Evolutionary conservation across 1,140 invertebrate genomes (phyloP), one percentile per base, ranked within the genome.

Genomic region (Drosophila kurseongensis): DNA sequence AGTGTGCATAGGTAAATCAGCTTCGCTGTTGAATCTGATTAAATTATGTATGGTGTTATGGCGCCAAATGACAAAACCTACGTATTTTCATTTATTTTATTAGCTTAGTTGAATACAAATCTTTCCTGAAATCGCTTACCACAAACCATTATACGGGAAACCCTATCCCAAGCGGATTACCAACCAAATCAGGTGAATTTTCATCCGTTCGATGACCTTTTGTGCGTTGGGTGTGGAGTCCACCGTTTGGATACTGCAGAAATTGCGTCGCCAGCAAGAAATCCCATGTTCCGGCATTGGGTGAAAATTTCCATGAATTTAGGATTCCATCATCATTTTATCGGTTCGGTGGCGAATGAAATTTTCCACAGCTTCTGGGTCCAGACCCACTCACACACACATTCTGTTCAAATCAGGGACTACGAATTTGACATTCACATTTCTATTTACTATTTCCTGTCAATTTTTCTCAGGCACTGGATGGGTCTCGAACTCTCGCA

Each of bases 361-460:
- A 52, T 52, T 36, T 36, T 29, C 5, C 4, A 8, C 32, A 36
- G 32, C 50, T 32, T 50, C 27, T 50, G n/a, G 48, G 13, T 52
- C 9, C 16, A 12, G 50, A 32, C n/a, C 47, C 48, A 35, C 29
- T n/a, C 5, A 29, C 13, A 13, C 13, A 13, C 44, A 48, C 18
- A 14, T 27, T 18, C n/a, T 5, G 14, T 52, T 36, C 9, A 18
- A 35, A 35, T 50, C 32, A 61, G 29, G 29, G 57, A 61, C 68
- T 52, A 32, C 47, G 52, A 3, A 23, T 67, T 44, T 13, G 50
- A 36, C 50, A 52, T 73, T 66, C 62, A 13, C 42, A 48, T 67
- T 67, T 48, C 14, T 74, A 78, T 74, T 51, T 62, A 68, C 55
- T 48, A 59, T 74, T 75, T 82, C 58, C 69, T 83, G 79, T 68